These are phyloP conservation scores for Dicaeum eximium DNA, from an alignment of 2,113 vertebrate species.

Conservation along the genomic window DNA sequence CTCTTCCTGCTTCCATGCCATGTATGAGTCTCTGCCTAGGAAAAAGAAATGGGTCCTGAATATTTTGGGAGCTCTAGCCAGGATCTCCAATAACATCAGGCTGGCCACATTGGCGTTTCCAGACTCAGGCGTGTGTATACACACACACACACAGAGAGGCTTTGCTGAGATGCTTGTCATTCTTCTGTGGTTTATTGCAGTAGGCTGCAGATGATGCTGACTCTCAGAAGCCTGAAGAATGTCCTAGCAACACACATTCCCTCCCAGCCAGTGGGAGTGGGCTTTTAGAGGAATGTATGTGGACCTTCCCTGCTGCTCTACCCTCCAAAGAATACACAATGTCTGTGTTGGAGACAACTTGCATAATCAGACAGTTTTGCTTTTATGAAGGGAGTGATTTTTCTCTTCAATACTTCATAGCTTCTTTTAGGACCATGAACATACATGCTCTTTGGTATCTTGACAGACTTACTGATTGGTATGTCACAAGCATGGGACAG, in stretches of 20 bases:
- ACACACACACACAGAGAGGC: fast-evolving
- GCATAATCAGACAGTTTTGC: neutral
- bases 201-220: neutral
- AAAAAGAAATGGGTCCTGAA: neutral
- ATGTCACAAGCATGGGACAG: neutral
- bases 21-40: neutral
- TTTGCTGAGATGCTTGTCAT: neutral
- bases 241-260: slow-evolving; percentile 1
- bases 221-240: neutral
- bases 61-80: neutral
- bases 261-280: neutral
- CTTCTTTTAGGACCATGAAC: neutral
- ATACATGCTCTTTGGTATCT: neutral
- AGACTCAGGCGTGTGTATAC: fast-evolving
- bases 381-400: neutral
- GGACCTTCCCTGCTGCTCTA: neutral
- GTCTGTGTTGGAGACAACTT: neutral
- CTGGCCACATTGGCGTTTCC: neutral
- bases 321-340: neutral
- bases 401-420: neutral
- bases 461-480: neutral
- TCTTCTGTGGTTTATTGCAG: neutral
- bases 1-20: neutral
- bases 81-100: neutral
- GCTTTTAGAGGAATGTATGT: neutral